Evolutionary conservation across 1,140 invertebrate species (phyloP).

Genomic region (Galleria mellonella): DNA sequence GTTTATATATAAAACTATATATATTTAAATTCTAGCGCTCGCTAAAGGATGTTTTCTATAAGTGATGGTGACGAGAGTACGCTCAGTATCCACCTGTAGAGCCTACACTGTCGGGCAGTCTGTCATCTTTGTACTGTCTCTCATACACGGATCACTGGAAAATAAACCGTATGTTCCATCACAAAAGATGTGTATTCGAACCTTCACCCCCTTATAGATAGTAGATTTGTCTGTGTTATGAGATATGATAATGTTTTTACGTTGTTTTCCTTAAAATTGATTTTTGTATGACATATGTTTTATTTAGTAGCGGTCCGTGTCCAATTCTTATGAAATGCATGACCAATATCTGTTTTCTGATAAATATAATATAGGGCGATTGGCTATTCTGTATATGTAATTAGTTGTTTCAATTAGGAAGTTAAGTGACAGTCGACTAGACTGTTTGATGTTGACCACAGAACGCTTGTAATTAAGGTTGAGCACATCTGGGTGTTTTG

Average conservation of each 20-base stretch:
- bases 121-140: slow-evolving; percentile 34
- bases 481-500: slow-evolving; percentile 9
- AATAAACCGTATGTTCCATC: slow-evolving; percentile 9
- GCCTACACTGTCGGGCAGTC: slow-evolving; percentile 23
- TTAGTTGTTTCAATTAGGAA: slow-evolving; percentile 11
- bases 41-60: slow-evolving; percentile 61
- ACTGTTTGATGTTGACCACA: slow-evolving; percentile 1
- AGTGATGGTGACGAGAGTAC: slow-evolving; percentile 60
- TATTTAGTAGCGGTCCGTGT: slow-evolving; percentile 26
- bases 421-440: neutral
- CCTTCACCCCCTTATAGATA: neutral
- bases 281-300: slow-evolving; percentile 5
- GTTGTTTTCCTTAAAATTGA: neutral
- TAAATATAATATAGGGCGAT: slow-evolving; percentile 19
- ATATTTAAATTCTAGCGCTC: slow-evolving; percentile 69
- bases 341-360: slow-evolving; percentile 24
- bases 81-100: slow-evolving; percentile 53
- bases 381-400: slow-evolving; percentile 34
- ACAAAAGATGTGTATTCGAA: too few relatives aligned
- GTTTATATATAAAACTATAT: slow-evolving; percentile 22
- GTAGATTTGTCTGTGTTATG: slow-evolving; percentile 2
- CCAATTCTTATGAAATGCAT: slow-evolving; percentile 23
- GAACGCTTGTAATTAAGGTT: slow-evolving; percentile 15
- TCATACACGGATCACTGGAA: slow-evolving; percentile 34
- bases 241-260: neutral